Percentiles rank a stretch among this genome's conserved stretches.
phyloP scores from a whole-genome alignment of 2,113 vertebrate species.

The Eretmodus cyanostictus region DNA sequence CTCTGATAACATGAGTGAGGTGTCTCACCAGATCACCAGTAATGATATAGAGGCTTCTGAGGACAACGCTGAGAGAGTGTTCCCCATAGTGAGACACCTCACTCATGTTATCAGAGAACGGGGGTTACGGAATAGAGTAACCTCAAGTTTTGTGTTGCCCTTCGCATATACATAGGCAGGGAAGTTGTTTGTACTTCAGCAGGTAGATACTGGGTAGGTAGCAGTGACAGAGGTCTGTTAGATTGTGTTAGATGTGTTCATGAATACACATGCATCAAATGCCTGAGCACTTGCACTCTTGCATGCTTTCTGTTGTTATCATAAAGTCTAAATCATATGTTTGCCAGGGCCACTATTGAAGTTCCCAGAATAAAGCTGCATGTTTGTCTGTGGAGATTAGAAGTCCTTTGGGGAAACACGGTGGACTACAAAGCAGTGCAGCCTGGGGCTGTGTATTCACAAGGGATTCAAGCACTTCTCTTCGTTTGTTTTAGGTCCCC shows the following conservation, averaged over 20 bases:
- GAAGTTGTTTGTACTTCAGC: neutral
- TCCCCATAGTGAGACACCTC: neutral
- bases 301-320: constrained; percentile 27
- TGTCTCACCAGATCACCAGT: neutral
- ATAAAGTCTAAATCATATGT: constrained; percentile 33
- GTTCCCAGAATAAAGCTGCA: constrained; percentile 43
- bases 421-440: constrained; percentile 54
- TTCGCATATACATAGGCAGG: neutral
- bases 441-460: constrained; percentile 55
- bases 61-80: neutral
- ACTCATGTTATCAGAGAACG: neutral
- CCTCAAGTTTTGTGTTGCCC: constrained; percentile 2
- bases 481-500: constrained; percentile 57
- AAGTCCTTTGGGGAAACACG: constrained; percentile 40
- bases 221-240: neutral
- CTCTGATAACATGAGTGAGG: neutral
- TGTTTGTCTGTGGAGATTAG: constrained; percentile 52
- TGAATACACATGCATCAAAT: constrained; percentile 9
- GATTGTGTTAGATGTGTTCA: neutral
- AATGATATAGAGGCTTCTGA: neutral
- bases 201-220: neutral
- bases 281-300: neutral
- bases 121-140: neutral
- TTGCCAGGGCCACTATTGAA: constrained; percentile 44
- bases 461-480: constrained; percentile 51